These are phyloP conservation scores for Dendrolimus pini DNA, from an alignment of 2,888 invertebrate genomes.

Conservation along the genomic window DNA sequence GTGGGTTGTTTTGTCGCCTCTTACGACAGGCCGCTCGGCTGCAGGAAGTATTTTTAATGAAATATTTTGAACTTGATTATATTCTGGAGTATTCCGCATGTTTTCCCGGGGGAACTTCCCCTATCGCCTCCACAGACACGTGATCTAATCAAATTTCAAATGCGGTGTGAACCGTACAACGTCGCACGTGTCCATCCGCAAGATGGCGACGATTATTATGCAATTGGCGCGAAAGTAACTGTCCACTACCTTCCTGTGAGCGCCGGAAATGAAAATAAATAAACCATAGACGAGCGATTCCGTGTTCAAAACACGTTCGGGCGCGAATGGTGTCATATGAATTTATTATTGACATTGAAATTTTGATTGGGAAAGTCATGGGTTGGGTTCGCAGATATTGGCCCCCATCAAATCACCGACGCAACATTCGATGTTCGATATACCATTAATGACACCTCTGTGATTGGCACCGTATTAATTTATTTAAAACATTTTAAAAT, in stretches of 20 bases:
- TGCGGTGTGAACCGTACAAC: neutral
- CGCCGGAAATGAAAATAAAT: slow-evolving; percentile 37
- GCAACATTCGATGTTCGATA: no score
- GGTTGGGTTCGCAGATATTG: slow-evolving; percentile 1
- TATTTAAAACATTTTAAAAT: no score
- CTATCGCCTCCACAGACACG: neutral
- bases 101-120: neutral
- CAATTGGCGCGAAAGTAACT: slow-evolving; percentile 51
- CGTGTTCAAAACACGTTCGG: slow-evolving; percentile 24
- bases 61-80: no score
- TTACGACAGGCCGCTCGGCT: no score
- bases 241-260: slow-evolving; percentile 41
- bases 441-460: no score
- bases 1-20: no score
- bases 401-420: no score
- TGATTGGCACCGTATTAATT: no score
- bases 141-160: neutral
- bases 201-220: slow-evolving; percentile 39
- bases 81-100: no score
- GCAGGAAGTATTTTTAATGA: no score
- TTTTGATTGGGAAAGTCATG: slow-evolving; percentile 22
- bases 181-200: slow-evolving; percentile 14
- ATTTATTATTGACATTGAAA: slow-evolving; percentile 40
- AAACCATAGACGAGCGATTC: slow-evolving; percentile 13
- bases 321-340: slow-evolving; percentile 16